Conservation (phyloP, 2,888 invertebrate genomes). For the Drosophila nigritarsus region DNA sequence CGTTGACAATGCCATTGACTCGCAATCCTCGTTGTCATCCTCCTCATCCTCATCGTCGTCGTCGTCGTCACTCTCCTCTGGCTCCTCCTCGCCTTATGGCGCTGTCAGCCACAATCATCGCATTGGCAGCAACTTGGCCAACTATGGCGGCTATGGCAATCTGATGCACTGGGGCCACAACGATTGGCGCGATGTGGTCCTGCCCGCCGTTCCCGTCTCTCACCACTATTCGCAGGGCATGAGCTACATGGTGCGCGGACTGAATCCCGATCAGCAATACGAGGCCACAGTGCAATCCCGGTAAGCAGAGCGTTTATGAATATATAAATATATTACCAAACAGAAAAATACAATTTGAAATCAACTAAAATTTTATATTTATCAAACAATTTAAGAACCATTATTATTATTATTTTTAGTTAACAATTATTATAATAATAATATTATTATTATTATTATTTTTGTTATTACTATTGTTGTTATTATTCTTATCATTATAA, state of each 20-base stretch:
- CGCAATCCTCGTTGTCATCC: constrained; percentile 81
- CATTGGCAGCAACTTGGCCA: constrained; percentile 71
- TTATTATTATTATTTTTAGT: too few species aligned
- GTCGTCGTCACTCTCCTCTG: constrained; percentile 55
- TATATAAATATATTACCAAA: not conserved
- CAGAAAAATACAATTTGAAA: not conserved
- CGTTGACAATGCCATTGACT: constrained; percentile 85
- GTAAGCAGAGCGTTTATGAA: constrained; percentile 68
- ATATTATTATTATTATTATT: not conserved
- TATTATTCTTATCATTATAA: not conserved
- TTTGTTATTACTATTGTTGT: not conserved
- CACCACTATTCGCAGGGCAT: constrained; percentile 88
- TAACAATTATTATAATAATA: not conserved
- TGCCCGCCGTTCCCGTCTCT: constrained; percentile 86
- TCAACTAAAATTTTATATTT: not conserved
- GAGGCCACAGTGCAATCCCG: constrained; percentile 89
- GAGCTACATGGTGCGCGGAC: constrained; percentile 88
- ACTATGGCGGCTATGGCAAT: constrained; percentile 82
- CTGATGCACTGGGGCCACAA: constrained; percentile 85
- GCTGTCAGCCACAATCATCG: constrained; percentile 82
- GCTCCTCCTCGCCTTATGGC: constrained; percentile 64
- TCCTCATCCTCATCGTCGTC: constrained; percentile 59
- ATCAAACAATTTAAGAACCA: not conserved
- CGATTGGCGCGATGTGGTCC: constrained; percentile 87
- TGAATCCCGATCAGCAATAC: constrained; percentile 88